A percentile compares a stretch with the other conserved stretches of the same genome.
Conservation (phyloP, 2,797 vertebrate species). For the Anisognathus igniventris region DNA sequence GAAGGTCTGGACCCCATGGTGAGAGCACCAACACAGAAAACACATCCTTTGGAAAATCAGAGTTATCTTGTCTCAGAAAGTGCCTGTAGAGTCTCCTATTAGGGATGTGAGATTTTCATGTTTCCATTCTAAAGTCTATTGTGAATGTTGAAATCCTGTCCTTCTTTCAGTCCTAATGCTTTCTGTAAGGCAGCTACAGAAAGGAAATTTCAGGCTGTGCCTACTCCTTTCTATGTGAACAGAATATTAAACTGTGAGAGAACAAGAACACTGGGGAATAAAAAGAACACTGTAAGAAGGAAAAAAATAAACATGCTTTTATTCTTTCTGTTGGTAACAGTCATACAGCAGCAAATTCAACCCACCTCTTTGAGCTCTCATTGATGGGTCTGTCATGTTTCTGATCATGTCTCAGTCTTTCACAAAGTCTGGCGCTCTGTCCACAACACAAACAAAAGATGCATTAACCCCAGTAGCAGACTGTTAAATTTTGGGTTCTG, state of each 20-base stretch:
- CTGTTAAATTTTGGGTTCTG: not conserved
- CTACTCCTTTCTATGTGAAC: not conserved
- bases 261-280: not conserved
- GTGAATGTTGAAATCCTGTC: not conserved
- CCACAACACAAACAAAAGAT: not conserved
- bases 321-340: not conserved
- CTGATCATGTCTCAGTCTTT: not conserved
- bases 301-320: not conserved
- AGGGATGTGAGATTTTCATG: not conserved
- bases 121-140: not conserved
- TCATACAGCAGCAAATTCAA: not conserved
- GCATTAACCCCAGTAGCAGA: not conserved
- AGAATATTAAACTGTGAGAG: constrained; percentile 8
- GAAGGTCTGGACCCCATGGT: not conserved
- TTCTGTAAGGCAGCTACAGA: not conserved
- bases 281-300: not conserved
- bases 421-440: not conserved
- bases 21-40: not conserved
- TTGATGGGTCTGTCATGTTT: not conserved
- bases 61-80: not conserved
- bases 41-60: not conserved
- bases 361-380: not conserved
- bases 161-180: not conserved
- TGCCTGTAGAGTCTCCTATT: not conserved
- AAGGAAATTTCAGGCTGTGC: not conserved